Base-by-base conservation (phyloP, 2,888 invertebrate genomes). In the Apodemia hepburni region DNA sequence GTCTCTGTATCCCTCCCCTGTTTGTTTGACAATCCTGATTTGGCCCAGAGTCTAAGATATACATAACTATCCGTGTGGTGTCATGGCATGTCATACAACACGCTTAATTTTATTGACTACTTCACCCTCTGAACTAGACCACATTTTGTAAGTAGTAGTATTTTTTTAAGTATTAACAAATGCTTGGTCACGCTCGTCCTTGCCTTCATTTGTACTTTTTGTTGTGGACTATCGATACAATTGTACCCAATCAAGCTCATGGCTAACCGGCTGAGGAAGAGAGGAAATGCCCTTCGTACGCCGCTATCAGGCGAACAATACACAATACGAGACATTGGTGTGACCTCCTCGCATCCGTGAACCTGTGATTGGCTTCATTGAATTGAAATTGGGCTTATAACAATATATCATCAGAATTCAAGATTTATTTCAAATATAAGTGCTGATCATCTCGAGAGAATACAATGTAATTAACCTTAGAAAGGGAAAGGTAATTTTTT, bases 221-320 rank as follows among this genome's bases (percentile, higher is more conserved):
- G 54, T 54, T 29, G 27, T 15, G 12, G 15, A 15, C 27, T 54
- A 54, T 58, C 60, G 57, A 63, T 65, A 64, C 65, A 64, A 69
- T 69, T 66, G 62, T 61, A 59, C 57, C 61, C 58, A 64, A 66
- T 66, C 62, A 66, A 69, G 67, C 68, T 80, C 86, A 87, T 74
- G 86, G 87, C 70, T 84, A 78, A 74, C 70, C 45, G n/a, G 45
- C n/a, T 70, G 72, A 77, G 76, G 78, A 82, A 79, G 75, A 75
- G 71, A 85, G 87, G 84, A 87, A 84, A 78, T 84, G 85, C 85
- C 87, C 87, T 88, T 85, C 79, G 83, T 73, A 77, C 79, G 78
- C 78, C 79, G 59, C 42, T 73, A 77, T 65, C 62, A 64, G 69
- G 15, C 75, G 70, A 80, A 85, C 86, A 86, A 85, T 86, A 81